phyloP scores from a whole-genome alignment of 2,113 vertebrate genomes.

The Eurystomus gularis region DNA sequence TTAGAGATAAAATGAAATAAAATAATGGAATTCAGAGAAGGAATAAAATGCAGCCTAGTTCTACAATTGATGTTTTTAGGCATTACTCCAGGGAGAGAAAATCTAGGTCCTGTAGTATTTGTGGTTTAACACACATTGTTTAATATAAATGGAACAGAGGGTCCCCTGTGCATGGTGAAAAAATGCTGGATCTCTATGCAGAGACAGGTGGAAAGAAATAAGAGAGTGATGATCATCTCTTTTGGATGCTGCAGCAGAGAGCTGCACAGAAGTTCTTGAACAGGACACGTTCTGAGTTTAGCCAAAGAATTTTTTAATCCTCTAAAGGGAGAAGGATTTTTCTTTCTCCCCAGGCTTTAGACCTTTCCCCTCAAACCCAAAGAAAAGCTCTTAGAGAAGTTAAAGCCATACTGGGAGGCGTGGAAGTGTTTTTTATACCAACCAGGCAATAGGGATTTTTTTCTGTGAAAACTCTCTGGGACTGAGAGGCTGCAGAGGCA shows the following conservation, averaged over 20 bases:
- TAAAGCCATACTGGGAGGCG: not conserved
- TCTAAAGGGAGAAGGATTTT: conserved; percentile 1
- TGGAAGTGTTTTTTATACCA: not conserved
- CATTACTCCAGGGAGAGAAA: not conserved
- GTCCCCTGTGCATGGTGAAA: conserved; percentile 19
- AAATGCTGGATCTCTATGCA: not conserved
- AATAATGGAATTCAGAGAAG: not conserved
- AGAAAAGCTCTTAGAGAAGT: conserved; percentile 9
- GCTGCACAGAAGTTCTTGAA: not conserved
- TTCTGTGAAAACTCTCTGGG: not conserved
- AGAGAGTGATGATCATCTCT: not conserved
- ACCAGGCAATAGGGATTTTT: not conserved
- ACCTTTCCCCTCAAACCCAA: not conserved
- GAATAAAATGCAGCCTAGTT: not conserved
- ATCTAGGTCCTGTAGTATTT: not conserved
- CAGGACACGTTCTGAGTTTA: not conserved
- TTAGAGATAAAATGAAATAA: not conserved
- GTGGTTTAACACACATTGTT: conserved; percentile 20
- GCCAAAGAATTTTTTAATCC: not conserved
- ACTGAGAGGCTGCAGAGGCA: not conserved
- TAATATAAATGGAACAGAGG: not conserved
- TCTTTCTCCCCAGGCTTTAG: not conserved
- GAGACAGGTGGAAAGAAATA: not conserved
- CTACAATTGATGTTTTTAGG: not conserved
- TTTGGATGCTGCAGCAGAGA: not conserved